Conservation (phyloP, 1,140 invertebrate species). For the Drosophila sucinea region DNA sequence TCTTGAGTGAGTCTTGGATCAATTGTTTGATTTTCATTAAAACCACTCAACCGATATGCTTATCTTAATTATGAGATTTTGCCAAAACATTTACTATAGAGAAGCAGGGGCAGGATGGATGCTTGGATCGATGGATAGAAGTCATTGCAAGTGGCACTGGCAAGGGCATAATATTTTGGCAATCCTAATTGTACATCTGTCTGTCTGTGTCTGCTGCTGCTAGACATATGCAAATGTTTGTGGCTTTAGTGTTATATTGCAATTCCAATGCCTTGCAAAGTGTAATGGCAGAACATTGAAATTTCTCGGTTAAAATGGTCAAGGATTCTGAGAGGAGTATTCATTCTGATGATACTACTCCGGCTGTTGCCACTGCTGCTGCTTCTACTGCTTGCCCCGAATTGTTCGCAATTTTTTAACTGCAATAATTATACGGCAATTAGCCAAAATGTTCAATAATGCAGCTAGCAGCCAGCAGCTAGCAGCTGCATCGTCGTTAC, state of each 20-base stretch:
- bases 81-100: constrained; percentile 71
- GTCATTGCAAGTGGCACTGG: constrained; percentile 40
- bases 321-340: constrained; percentile 32
- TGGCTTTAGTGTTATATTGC: constrained; percentile 44
- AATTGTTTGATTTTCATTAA: constrained; percentile 79
- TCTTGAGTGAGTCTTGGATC: not conserved
- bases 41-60: constrained; percentile 65
- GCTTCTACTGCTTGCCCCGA: constrained; percentile 5
- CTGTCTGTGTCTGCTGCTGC: constrained; percentile 24
- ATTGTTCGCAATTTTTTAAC: constrained; percentile 75
- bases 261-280: constrained; percentile 45
- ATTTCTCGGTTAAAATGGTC: constrained; percentile 40
- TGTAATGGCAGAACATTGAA: constrained; percentile 14
- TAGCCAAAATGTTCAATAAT: constrained; percentile 79
- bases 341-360: not conserved
- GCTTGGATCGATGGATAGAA: not conserved
- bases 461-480: constrained; percentile 48
- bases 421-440: constrained; percentile 81
- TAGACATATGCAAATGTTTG: constrained; percentile 57
- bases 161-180: constrained; percentile 44
- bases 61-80: constrained; percentile 79
- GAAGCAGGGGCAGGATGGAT: not conserved
- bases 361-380: not conserved
- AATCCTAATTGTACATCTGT: constrained; percentile 13
- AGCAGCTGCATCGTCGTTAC: constrained; percentile 49